A percentile compares a stretch with the other conserved stretches of the same genome.
These are phyloP conservation scores for Caenorhabditis becei DNA, from an alignment of 2,888 invertebrate species.

Conservation along the genomic window DNA sequence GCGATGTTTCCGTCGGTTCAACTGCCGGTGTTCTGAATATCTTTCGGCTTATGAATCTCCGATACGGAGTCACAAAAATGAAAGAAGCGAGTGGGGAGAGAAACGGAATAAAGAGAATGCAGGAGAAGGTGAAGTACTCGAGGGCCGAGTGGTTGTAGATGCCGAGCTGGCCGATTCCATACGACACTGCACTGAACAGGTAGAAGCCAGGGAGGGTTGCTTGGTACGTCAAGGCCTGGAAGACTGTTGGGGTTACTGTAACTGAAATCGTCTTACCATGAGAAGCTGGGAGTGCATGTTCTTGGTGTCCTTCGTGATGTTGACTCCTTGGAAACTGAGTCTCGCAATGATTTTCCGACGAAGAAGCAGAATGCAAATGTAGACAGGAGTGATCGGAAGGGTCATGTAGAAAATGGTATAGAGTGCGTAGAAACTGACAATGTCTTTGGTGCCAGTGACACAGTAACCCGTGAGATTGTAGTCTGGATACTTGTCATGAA, in stretches of 20 bases:
- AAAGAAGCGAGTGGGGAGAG: slow-evolving; percentile 39
- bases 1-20: neutral
- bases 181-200: slow-evolving; percentile 46
- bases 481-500: slow-evolving; percentile 34
- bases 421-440: slow-evolving; percentile 47
- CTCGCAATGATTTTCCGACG: slow-evolving; percentile 27
- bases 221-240: slow-evolving; percentile 23
- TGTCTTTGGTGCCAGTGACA: slow-evolving; percentile 51
- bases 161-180: slow-evolving; percentile 46
- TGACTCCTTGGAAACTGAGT: slow-evolving; percentile 5
- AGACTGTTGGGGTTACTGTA: neutral
- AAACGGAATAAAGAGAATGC: slow-evolving; percentile 36
- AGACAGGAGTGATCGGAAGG: slow-evolving; percentile 64
- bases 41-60: slow-evolving; percentile 2
- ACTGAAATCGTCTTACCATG: slow-evolving; percentile 19
- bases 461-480: slow-evolving; percentile 43
- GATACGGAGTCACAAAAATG: slow-evolving; percentile 48
- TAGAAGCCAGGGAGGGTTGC: slow-evolving; percentile 39
- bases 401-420: slow-evolving; percentile 66
- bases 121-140: slow-evolving; percentile 49
- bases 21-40: neutral
- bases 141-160: slow-evolving; percentile 35
- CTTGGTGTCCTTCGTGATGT: slow-evolving; percentile 38
- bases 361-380: neutral
- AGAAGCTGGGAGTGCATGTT: slow-evolving; percentile 47